phyloP scores from a whole-genome alignment of 2,797 vertebrate species.

The Channallabes apus region DNA sequence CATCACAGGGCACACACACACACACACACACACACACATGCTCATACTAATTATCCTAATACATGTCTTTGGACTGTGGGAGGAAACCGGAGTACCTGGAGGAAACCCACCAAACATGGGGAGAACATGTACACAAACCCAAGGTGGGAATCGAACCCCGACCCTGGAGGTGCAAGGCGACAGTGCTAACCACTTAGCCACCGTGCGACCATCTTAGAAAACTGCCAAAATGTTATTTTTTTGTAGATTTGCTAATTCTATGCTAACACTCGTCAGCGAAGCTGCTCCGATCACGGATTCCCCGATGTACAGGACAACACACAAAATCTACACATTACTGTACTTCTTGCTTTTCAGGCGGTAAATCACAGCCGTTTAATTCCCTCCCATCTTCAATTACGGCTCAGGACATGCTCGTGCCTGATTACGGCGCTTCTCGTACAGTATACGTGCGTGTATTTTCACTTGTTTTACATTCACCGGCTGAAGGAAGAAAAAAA shows the following conservation, averaged over 20 bases:
- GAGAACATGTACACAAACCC: too few relatives aligned
- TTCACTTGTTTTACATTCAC: conserved; percentile 76
- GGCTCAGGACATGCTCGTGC: conserved; percentile 53
- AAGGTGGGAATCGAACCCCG: too few relatives aligned
- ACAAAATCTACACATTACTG: not conserved
- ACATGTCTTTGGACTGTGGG: too few relatives aligned
- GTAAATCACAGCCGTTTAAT: conserved; percentile 52
- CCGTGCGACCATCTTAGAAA: not conserved
- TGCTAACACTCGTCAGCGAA: not conserved
- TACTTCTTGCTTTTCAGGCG: conserved; percentile 29
- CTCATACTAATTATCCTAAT: too few relatives aligned
- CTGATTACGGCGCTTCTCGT: conserved; percentile 51
- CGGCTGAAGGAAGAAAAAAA: conserved; percentile 56
- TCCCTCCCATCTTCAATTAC: conserved; percentile 47
- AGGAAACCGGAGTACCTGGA: too few relatives aligned
- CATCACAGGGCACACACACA: too few relatives aligned
- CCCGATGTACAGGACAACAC: not conserved
- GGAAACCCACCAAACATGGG: too few relatives aligned
- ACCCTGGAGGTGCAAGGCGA: too few relatives aligned
- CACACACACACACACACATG: too few relatives aligned
- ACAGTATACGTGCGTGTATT: conserved; percentile 59
- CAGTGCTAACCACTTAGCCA: too few relatives aligned
- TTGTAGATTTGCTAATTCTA: not conserved
- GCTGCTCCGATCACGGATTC: not conserved
- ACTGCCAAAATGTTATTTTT: not conserved